These are phyloP conservation scores for Isoperla grammatica DNA, from an alignment of 2,888 invertebrate genomes.

Conservation along the genomic window DNA sequence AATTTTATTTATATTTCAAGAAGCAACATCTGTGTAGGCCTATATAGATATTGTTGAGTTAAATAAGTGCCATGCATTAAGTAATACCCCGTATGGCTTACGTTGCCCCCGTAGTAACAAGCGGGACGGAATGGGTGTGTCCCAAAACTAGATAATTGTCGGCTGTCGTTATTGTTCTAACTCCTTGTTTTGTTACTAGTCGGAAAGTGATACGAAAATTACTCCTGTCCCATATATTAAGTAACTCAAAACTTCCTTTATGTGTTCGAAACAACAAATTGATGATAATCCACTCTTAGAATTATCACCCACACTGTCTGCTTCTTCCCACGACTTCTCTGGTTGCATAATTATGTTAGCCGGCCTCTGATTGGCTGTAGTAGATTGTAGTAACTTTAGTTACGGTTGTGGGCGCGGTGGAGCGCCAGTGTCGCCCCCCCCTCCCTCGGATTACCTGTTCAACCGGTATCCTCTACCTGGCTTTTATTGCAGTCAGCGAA, in stretches of 20 bases:
- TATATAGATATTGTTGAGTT: background rate
- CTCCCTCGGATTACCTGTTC: background rate
- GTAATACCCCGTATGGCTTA: too few relatives aligned
- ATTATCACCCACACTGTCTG: background rate
- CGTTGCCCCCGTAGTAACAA: background rate
- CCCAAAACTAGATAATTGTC: background rate
- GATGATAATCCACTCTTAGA: background rate
- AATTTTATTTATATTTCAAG: constrained; percentile 6
- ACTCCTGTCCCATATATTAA: too few relatives aligned
- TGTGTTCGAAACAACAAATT: too few relatives aligned
- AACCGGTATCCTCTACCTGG: background rate
- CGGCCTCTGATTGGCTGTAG: background rate
- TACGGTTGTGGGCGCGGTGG: constrained; percentile 8
- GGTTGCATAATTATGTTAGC: too few relatives aligned
- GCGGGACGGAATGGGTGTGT: background rate
- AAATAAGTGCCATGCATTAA: background rate
- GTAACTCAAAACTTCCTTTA: too few relatives aligned
- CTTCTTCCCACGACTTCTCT: too few relatives aligned
- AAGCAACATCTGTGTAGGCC: background rate
- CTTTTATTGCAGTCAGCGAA: background rate
- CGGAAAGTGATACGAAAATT: too few relatives aligned
- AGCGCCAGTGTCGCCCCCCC: background rate
- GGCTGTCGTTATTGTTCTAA: too few relatives aligned
- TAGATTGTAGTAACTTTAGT: constrained; percentile 9
- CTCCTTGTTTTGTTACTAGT: too few relatives aligned